Evolutionary conservation across 2,888 invertebrate species (phyloP).

Genomic region (Junonia oenone): DNA sequence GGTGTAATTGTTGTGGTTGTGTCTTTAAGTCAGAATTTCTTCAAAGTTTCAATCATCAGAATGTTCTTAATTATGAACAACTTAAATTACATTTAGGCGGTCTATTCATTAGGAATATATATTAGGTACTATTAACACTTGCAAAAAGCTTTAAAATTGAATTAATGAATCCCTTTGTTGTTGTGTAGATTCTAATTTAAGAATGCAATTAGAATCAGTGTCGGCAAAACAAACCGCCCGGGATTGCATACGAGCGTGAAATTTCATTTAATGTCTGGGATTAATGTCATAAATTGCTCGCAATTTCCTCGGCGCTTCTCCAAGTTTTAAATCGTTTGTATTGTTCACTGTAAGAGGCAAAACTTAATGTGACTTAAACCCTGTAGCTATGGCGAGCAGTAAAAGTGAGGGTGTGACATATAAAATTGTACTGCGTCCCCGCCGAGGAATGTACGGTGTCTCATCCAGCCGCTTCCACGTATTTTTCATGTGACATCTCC

Average conservation of each 20-base stretch:
- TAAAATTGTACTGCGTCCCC: constrained; percentile 55
- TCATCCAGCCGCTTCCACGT: constrained; percentile 54
- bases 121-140: not conserved
- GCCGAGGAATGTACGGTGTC: constrained; percentile 64
- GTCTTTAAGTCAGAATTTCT: too few relatives aligned
- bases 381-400: constrained; percentile 44
- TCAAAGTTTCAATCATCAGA: too few relatives aligned
- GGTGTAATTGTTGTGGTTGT: too few relatives aligned
- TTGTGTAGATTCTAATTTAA: constrained; percentile 36
- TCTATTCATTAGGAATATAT: not conserved
- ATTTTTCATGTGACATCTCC: constrained; percentile 78
- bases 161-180: not conserved
- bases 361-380: constrained; percentile 69
- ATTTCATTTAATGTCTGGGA: constrained; percentile 61
- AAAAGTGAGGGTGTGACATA: constrained; percentile 58
- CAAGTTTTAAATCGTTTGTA: constrained; percentile 63
- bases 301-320: constrained; percentile 46
- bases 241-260: constrained; percentile 51
- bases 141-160: not conserved
- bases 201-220: constrained; percentile 53
- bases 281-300: constrained; percentile 63
- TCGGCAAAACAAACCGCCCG: constrained; percentile 49
- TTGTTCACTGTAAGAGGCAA: constrained; percentile 54
- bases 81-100: too few relatives aligned
- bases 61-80: too few relatives aligned